Percentiles rank a stretch among this genome's conserved stretches.
phyloP scores from a whole-genome alignment of 2,888 invertebrate species.

The Orchestes rusci region DNA sequence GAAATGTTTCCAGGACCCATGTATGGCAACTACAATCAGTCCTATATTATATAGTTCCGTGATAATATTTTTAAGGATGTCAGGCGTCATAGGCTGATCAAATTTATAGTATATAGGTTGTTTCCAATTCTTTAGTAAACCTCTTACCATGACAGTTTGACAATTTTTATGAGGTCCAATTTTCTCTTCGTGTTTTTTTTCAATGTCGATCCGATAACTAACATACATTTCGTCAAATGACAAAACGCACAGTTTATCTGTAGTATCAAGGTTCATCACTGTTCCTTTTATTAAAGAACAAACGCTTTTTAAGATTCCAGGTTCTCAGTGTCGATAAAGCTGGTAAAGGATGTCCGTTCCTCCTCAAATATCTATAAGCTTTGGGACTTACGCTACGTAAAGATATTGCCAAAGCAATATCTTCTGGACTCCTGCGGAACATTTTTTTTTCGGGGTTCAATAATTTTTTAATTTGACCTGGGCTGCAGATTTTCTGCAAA shows the following conservation, averaged over 20 bases:
- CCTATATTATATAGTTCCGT: slow-evolving; percentile 10
- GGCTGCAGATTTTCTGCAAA: too few species aligned
- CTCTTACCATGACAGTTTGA: slow-evolving; percentile 9
- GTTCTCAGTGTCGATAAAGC: slow-evolving; percentile 2
- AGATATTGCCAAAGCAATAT: slow-evolving; percentile 10
- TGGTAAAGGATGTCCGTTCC: slow-evolving; percentile 22
- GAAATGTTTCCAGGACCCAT: slow-evolving; percentile 18
- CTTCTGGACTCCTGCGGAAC: slow-evolving; percentile 18
- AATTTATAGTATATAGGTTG: slow-evolving; percentile 9
- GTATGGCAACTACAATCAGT: slow-evolving; percentile 11
- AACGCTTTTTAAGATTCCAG: slow-evolving; percentile 6
- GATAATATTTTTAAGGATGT: slow-evolving; percentile 10
- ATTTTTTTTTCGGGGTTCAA: slow-evolving; percentile 10
- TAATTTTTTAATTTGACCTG: slow-evolving; percentile 21
- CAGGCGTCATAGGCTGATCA: slow-evolving; percentile 8
- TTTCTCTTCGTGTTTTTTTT: slow-evolving; percentile 19
- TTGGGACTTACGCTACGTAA: slow-evolving; percentile 25
- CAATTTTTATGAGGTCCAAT: slow-evolving; percentile 10
- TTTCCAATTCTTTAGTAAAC: slow-evolving; percentile 9
- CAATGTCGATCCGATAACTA: slow-evolving; percentile 20
- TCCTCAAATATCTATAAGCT: slow-evolving; percentile 24
- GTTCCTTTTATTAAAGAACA: slow-evolving; percentile 3
- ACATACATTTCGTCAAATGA: slow-evolving; percentile 22
- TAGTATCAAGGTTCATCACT: background rate
- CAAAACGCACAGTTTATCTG: slow-evolving; percentile 18